These are phyloP conservation scores for Murina feae DNA, from an alignment of 2,113 vertebrate genomes.

Conservation along the genomic window DNA sequence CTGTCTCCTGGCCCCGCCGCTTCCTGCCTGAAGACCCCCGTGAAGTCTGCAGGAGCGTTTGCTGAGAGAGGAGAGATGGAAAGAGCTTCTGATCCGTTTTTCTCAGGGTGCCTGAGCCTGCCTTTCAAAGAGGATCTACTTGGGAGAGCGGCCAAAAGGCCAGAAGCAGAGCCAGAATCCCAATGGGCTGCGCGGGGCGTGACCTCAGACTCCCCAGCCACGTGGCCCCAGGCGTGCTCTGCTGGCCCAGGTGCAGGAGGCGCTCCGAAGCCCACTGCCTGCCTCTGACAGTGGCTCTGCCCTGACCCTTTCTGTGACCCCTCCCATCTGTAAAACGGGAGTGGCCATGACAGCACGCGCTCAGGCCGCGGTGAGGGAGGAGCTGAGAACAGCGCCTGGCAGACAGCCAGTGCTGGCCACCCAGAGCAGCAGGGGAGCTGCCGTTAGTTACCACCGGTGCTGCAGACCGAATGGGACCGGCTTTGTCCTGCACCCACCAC, in stretches of 20 bases:
- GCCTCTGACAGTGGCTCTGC: background rate
- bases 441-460: fast-evolving
- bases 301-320: background rate
- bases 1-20: background rate
- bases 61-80: background rate
- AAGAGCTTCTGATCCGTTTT: background rate
- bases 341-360: fast-evolving
- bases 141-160: background rate
- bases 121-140: background rate
- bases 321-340: fast-evolving
- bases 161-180: background rate
- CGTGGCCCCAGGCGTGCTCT: background rate
- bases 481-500: background rate
- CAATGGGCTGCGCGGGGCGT: background rate
- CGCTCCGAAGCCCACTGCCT: background rate
- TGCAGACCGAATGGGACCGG: background rate
- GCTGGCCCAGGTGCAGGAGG: too few species aligned
- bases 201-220: background rate
- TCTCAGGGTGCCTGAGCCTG: background rate
- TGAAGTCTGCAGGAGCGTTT: background rate
- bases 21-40: background rate
- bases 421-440: fast-evolving
- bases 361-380: background rate
- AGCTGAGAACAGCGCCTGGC: background rate
- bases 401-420: fast-evolving